Percentiles rank a stretch among this genome's conserved stretches.
Evolutionary conservation across 2,888 invertebrate genomes (phyloP).

Genomic region (Ophion obscuratus): DNA sequence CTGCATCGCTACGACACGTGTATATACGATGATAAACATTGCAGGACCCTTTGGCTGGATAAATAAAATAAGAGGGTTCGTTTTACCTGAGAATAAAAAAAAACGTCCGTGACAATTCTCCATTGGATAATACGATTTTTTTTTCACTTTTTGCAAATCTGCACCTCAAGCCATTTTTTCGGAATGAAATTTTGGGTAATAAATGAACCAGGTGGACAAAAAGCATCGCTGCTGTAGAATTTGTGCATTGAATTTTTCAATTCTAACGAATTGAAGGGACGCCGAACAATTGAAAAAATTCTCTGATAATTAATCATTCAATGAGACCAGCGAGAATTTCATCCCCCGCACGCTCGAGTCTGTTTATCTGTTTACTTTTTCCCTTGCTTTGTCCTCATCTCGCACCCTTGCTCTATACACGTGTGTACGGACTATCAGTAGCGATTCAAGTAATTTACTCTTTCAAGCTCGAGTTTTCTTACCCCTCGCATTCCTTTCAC

Average conservation of each 20-base stretch:
- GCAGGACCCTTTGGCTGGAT: background rate
- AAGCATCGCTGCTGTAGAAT: background rate
- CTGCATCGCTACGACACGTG: background rate
- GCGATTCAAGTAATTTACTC: constrained; percentile 61
- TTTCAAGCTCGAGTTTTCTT: constrained; percentile 38
- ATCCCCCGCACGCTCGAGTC: background rate
- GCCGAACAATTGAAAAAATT: background rate
- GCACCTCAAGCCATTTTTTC: background rate
- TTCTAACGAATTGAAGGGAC: background rate
- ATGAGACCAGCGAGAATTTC: background rate
- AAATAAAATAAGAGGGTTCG: too few species aligned
- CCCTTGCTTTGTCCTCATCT: background rate
- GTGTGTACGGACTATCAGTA: constrained; percentile 27
- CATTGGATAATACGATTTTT: too few species aligned
- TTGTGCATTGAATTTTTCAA: background rate
- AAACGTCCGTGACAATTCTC: too few species aligned
- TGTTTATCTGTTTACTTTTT: background rate
- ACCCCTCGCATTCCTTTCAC: constrained; percentile 54
- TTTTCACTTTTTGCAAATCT: background rate
- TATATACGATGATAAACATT: background rate
- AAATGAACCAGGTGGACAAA: background rate
- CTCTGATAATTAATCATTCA: constrained; percentile 12
- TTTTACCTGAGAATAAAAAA: too few species aligned
- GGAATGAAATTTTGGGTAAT: background rate
- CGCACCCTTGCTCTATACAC: background rate